Conservation (phyloP, 2,888 invertebrate genomes). For the Apamea anceps region DNA sequence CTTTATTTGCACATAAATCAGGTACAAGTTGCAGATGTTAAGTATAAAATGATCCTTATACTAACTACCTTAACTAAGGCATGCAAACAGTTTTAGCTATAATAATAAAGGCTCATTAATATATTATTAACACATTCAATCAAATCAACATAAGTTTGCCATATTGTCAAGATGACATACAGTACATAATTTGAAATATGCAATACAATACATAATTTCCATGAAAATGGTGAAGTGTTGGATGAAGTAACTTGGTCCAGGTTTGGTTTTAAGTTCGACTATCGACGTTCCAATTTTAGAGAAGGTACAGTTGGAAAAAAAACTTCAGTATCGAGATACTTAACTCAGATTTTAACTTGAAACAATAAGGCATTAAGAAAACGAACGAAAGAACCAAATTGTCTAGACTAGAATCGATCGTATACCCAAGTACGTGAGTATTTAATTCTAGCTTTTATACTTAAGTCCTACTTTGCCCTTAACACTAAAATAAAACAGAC, state of each 20-base stretch:
- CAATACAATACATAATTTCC: not conserved
- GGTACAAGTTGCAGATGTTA: too few relatives aligned
- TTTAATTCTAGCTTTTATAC: slow-evolving; percentile 7
- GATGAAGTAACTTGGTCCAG: not conserved
- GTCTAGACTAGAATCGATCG: slow-evolving; percentile 13
- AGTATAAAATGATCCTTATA: too few relatives aligned
- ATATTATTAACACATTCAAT: too few relatives aligned
- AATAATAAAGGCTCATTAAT: too few relatives aligned
- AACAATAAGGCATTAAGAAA: slow-evolving; percentile 1
- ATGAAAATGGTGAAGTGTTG: not conserved
- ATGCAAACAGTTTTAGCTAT: too few relatives aligned
- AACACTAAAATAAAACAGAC: slow-evolving; percentile 49
- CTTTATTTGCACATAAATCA: too few relatives aligned
- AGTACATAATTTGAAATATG: too few relatives aligned
- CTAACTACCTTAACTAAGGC: too few relatives aligned
- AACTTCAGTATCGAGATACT: not conserved
- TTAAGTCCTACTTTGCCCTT: slow-evolving; percentile 22
- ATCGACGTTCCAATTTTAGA: not conserved
- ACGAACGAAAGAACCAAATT: not conserved
- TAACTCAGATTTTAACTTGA: not conserved
- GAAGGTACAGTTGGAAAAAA: not conserved
- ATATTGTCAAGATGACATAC: too few relatives aligned
- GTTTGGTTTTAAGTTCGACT: not conserved
- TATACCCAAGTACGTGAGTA: slow-evolving; percentile 31
- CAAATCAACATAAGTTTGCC: too few relatives aligned